Base-by-base conservation (phyloP, 2,797 vertebrate species). In the Triplophysa yarkandensis region DNA sequence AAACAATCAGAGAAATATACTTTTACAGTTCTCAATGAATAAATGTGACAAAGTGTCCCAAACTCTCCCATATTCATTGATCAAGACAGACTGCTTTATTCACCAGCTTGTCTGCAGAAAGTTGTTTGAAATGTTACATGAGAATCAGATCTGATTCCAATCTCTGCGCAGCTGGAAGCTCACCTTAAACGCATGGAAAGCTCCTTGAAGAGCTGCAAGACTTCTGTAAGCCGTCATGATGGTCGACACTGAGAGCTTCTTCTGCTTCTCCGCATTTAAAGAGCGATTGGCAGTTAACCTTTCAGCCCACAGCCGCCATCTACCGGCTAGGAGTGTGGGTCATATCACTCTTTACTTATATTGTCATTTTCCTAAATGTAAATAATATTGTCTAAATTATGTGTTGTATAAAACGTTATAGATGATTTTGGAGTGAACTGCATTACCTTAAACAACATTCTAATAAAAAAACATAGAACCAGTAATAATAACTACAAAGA, bases 211-310 rank as follows among this genome's bases (percentile, higher is more conserved):
- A 13, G 85, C 68, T 73, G 82, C 73, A 79, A 83, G 71, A 54
- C 84, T 52, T 69, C 82, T 80, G 84, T 83, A 84, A 39, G 88
- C 82, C 84, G 90, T 90, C 91, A 93, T 93, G 82, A 84, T 74
- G 86, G 82, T 48, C 48, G 71, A 54, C 70, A 76, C 52, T 8
- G 39, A 28, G 9, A 62, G 28, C 41, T 43, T 43, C 41, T 43
- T 43, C 41, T 16, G 13, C 5, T 43, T 43, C n/a, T n/a, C n/a
- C n/a, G n/a, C n/a, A n/a, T 43, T 41, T 41, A 16, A 16, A 17
- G 14, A 1, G 41, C 14, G 16, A 16, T 17, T 43, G 41, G 41
- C 2, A 43, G 14, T 16, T 16, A 43, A 43, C 41, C 17, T 43
- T 43, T 43, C 14, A 4, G 14, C 2, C 4, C 41, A 43, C 17